Base-by-base conservation (phyloP, 2,888 invertebrate species). In the Euzetes globulus region DNA sequence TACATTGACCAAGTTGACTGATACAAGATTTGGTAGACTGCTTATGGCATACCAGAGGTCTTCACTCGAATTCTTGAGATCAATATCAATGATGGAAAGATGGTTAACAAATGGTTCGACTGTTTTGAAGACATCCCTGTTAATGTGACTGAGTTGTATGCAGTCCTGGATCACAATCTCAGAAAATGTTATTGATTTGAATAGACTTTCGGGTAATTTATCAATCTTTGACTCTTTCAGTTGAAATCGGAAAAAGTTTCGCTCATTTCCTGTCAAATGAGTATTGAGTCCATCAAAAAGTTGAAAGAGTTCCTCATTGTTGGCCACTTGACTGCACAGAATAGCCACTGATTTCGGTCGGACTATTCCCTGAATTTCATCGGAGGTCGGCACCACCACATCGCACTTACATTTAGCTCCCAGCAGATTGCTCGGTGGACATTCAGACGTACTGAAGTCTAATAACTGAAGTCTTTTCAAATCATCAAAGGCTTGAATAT, bases 161-260 rank as follows among this genome's bases (percentile, higher is more conserved):
- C 37, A 37, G 29, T 63, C 33, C 33, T 33, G 33, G 29, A 63
- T 63, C 6, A 63, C 19, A 6, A 63, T 17, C 17, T 63, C 33
- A 2, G 63, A 33, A 33, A 63, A 63, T 33, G 63, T n/a, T 63
- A 63, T 63, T 33, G n/a, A 17, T 15, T 33, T 63, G 63, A 63
- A 63, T 3, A 63, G 2, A 63, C 17, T 37, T 63, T 63, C 33
- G 9, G 63, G 17, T 33, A 63, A 37, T 37, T 63, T 29, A 29
- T 1, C 7, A 4, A 63, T 63, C 13, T 63, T 17, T 63, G 63
- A 63, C 4, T 63, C 63, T 33, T 37, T 17, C 1, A 63, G 33
- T 17, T 33, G 9, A 13, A 63, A 63, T 17, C 27, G 63, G 7
- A 33, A 63, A 63, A 63, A 63, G 19, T 63, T 63, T 63, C 63